Evolutionary conservation across 2,888 invertebrate genomes (phyloP).

Genomic region (Eurytoma californica): DNA sequence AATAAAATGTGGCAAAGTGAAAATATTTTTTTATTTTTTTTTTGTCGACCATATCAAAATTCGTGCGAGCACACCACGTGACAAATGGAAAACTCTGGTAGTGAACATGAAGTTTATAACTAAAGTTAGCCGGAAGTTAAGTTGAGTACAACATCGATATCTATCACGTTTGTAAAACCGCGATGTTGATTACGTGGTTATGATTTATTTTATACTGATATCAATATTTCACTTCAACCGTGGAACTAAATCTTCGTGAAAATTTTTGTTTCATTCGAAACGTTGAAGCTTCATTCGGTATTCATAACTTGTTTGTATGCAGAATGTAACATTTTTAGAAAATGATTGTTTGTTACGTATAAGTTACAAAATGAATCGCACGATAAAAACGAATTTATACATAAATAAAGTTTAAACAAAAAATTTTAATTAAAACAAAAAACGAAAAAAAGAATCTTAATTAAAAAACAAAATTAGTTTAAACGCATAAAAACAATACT

Average conservation of each 20-base stretch:
- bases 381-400: no score
- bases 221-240: constrained; percentile 17
- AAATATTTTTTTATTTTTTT: constrained; percentile 16
- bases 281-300: no score
- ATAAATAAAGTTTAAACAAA: no score
- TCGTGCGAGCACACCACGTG: constrained; percentile 9
- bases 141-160: constrained; percentile 19
- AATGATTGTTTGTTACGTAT: no score
- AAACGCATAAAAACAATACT: no score
- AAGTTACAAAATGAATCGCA: no score
- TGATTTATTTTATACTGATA: constrained; percentile 16
- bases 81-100: constrained; percentile 27
- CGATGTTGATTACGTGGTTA: constrained; percentile 33
- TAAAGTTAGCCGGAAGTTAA: constrained; percentile 37
- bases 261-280: background rate
- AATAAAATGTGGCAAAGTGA: constrained; percentile 14
- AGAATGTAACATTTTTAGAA: no score
- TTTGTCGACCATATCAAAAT: constrained; percentile 34
- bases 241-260: constrained; percentile 4
- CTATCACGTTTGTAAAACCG: constrained; percentile 24
- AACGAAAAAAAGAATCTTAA: no score
- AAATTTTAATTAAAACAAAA: no score
- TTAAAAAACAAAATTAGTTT: no score
- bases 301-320: no score
- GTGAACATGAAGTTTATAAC: constrained; percentile 21